phyloP scores from a whole-genome alignment of 2,888 invertebrate species.

The Macroteleia sp. region DNA sequence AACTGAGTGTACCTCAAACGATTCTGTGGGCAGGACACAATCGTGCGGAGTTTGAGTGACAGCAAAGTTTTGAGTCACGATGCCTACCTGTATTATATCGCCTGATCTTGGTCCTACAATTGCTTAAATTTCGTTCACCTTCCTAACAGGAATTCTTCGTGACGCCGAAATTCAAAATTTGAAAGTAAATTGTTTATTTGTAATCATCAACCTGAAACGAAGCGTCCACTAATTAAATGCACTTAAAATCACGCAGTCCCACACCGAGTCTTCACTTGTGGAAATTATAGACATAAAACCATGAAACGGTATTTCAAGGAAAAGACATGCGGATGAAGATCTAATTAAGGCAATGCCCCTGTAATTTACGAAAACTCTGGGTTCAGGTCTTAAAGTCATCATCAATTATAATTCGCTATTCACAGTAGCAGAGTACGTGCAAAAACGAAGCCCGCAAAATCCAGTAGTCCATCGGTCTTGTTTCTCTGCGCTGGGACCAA shows the following conservation, averaged over 20 bases:
- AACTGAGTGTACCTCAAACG: slow-evolving; percentile 10
- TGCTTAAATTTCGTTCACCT: slow-evolving; percentile 14
- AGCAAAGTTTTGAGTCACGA: slow-evolving; percentile 30
- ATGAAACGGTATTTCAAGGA: slow-evolving; percentile 28
- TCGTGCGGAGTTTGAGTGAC: slow-evolving; percentile 36
- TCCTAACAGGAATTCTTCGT: no score
- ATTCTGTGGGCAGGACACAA: slow-evolving; percentile 32
- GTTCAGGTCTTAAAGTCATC: slow-evolving; percentile 42
- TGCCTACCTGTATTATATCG: slow-evolving; percentile 3
- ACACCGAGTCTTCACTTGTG: background rate
- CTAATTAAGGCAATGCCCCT: slow-evolving; percentile 47
- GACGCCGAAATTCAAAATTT: no score
- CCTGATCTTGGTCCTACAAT: background rate
- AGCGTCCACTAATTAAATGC: slow-evolving; percentile 26
- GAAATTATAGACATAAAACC: slow-evolving; percentile 16
- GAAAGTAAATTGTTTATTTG: slow-evolving; percentile 8
- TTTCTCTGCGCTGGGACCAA: slow-evolving; percentile 25
- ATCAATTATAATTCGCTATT: slow-evolving; percentile 45
- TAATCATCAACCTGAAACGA: background rate
- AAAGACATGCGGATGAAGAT: slow-evolving; percentile 48
- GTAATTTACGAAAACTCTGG: slow-evolving; percentile 44
- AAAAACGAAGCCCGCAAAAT: slow-evolving; percentile 33
- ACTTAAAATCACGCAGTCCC: slow-evolving; percentile 10
- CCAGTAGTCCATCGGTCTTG: slow-evolving; percentile 41
- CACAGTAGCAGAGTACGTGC: slow-evolving; percentile 33